phyloP scores from a whole-genome alignment of 2,888 invertebrate genomes.

The Hartigia nigra region DNA sequence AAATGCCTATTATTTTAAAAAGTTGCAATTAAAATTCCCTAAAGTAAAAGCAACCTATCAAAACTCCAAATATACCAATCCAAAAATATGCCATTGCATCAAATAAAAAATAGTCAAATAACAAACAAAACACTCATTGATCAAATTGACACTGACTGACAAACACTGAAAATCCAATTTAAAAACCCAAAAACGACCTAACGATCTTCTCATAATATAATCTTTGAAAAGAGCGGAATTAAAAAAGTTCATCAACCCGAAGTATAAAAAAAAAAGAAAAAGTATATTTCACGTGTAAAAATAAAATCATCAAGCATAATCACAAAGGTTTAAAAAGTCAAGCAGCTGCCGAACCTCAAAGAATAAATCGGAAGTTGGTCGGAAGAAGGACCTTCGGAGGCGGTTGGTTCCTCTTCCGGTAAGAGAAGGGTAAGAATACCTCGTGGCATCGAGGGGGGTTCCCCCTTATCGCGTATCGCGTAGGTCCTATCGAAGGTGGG shows the following conservation, averaged over 20 bases:
- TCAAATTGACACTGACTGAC: too few relatives aligned
- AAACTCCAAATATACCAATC: neutral
- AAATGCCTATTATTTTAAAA: too few relatives aligned
- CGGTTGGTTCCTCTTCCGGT: neutral
- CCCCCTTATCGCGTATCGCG: neutral
- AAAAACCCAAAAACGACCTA: neutral
- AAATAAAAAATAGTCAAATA: neutral
- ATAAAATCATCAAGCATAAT: neutral
- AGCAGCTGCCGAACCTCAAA: neutral
- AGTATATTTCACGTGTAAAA: neutral
- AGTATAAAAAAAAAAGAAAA: neutral
- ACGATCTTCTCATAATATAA: neutral
- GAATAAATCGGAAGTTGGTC: neutral
- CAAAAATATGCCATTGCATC: neutral
- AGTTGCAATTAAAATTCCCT: too few relatives aligned
- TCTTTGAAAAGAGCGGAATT: neutral
- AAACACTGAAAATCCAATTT: too few relatives aligned
- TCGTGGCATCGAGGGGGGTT: neutral
- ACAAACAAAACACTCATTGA: neutral
- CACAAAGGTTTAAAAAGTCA: too few relatives aligned
- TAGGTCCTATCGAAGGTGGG: slow-evolving; percentile 1
- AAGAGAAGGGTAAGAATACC: neutral
- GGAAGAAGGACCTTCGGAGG: neutral
- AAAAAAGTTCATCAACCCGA: neutral
- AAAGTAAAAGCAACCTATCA: too few relatives aligned